Base-by-base conservation (phyloP, 2,888 invertebrate genomes). In the Priocnemis perturbator region DNA sequence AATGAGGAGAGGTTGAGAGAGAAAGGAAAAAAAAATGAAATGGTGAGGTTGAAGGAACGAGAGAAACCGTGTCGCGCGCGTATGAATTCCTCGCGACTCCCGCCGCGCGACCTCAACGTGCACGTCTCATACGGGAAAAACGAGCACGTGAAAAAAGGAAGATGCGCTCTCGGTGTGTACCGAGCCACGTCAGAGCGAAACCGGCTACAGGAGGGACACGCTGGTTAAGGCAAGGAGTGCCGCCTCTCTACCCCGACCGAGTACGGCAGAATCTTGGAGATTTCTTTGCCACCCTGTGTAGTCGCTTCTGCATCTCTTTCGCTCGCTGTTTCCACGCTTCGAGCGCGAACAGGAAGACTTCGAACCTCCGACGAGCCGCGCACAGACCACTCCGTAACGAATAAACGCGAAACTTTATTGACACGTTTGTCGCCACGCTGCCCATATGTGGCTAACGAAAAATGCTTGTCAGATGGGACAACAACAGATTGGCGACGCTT, bases 151-250 rank as follows among this genome's bases (percentile, higher is more conserved):
- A 50, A 60, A 68, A 69, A 64, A 75, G 37, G 21, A 37, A 61
- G 65, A 64, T 56, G 48, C 68, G 50, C 65, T 65, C 70, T 50
- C 53, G 58, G 60, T 57, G 26, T 7, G n/a, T n/a, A n/a, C n/a
- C n/a, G n/a, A 30, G 45, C 64, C 44, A 19, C 60, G 63, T 67
- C 52, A 68, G 65, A 64, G 68, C 71, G 69, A 76, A 76, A 76
- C 75, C 75, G 75, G 75, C 75, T 76, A 65, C 71, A 64, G 74
- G 71, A 74, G 74, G 68, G 74, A 74, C 74, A 68, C 64, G 71
- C 75, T 75, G 64, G n/a, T 71, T 69, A 75, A 76, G 75, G 75
- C 71, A 67, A 75, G 71, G 70, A 70, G 62, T 63, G 59, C 23
- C n/a, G n/a, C n/a, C n/a, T n/a, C 57, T 64, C 52, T 30, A 14